Base-by-base conservation (phyloP, 1,140 invertebrate species). In the Drosophila triauraria region DNA sequence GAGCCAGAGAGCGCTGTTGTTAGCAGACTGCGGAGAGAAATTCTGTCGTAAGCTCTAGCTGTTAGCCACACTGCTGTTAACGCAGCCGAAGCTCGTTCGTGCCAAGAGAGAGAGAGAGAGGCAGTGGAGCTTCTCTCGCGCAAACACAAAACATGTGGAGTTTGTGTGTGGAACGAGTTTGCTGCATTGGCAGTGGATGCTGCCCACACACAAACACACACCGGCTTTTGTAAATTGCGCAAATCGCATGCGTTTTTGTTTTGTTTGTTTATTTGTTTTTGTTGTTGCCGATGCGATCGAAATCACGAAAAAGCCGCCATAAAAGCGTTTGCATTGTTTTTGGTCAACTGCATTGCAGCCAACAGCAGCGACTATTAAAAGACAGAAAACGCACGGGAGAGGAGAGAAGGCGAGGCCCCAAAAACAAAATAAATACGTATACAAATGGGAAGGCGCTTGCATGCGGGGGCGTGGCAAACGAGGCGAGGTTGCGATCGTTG, bases 271-370 rank as follows among this genome's bases (percentile, higher is more conserved):
- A 30, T 30, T 30, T 30, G 50, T 53, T 69, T 40, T 70, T 71
- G 67, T 23, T 35, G 69, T 60, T 20, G 68, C 53, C 35, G 38
- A 9, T 81, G 75, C 72, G 83, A 87, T 87, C 80, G 64, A 83
- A 83, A 87, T 88, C 84, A 74, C 67, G 65, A 68, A 58, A 59
- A 74, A 69, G 64, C 64, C 58, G 62, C 59, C 68, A 75, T 83
- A 81, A 88, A 87, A 71, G 77, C 71, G 58, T 46, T 51, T 42
- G 77, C 85, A 84, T 87, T 90, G 85, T 87, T 88, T 88, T 87
- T 80, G 84, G 76, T 77, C 72, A 87, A 83, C 83, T 78, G 83
- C 83, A 86, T 72, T 86, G 83, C 83, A 72, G 84, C 38, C 67
- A 54, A 54, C 32, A 15, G 2, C 8, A n/a, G 38, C 42, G 53